Percentiles rank a stretch among this genome's conserved stretches.
phyloP scores from a whole-genome alignment of 2,797 vertebrate species.

The Oryzias sinensis region DNA sequence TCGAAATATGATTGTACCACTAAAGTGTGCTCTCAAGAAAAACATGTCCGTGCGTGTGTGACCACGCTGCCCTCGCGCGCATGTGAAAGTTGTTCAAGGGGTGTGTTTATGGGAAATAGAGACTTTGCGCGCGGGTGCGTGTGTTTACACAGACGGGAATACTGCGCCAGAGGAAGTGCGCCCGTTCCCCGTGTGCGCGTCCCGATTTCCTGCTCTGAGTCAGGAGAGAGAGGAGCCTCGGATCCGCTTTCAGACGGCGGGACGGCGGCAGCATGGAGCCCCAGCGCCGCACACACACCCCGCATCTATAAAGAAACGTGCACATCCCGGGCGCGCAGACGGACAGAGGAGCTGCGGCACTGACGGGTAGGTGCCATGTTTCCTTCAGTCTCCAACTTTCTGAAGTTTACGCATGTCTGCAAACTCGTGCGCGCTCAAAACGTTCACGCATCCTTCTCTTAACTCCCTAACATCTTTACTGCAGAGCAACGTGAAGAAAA shows the following conservation, averaged over 20 bases:
- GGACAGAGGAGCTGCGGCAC: conserved; percentile 55
- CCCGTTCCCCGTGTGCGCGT: conserved; percentile 96
- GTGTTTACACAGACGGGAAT: conserved; percentile 98
- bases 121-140: conserved; percentile 69
- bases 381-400: conserved; percentile 31
- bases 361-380: conserved; percentile 82
- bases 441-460: background rate
- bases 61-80: conserved; percentile 9
- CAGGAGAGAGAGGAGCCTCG: conserved; percentile 74
- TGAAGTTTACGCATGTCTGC: background rate
- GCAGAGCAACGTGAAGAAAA: too few relatives aligned
- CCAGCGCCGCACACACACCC: conserved; percentile 80
- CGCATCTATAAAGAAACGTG: conserved; percentile 77
- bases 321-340: conserved; percentile 55
- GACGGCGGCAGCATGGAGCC: conserved; percentile 85
- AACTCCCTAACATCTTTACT: too few relatives aligned
- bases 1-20: background rate
- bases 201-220: conserved; percentile 95
- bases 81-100: conserved; percentile 24
- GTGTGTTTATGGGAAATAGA: conserved; percentile 49
- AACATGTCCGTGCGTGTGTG: conserved; percentile 3
- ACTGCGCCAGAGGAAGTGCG: conserved; percentile 98
- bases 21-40: conserved; percentile 5
- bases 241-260: conserved; percentile 88
- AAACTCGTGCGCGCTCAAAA: conserved; percentile 6